A percentile compares a stretch with the other conserved stretches of the same genome.
Evolutionary conservation across 2,797 vertebrate genomes (phyloP).

Genomic region (Xenops minutus): DNA sequence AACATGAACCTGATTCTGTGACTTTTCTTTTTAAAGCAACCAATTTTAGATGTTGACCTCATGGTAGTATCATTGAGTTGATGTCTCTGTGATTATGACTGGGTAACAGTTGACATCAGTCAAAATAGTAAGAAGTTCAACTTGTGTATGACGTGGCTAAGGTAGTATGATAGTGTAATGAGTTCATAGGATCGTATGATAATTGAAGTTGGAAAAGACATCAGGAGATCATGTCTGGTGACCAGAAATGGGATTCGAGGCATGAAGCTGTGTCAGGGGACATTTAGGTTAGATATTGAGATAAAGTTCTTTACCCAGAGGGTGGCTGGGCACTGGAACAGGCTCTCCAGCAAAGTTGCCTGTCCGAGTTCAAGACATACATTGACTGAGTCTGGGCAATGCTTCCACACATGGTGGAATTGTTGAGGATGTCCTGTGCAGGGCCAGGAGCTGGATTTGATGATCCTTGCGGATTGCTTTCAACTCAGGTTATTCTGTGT

Average conservation of each 20-base stretch:
- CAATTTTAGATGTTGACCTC: not conserved
- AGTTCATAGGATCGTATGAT: not conserved
- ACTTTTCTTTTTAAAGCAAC: not conserved
- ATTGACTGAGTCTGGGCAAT: accelerated
- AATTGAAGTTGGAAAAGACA: not conserved
- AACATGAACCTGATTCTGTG: not conserved
- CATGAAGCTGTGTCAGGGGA: not conserved
- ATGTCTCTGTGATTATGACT: not conserved
- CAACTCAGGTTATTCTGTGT: not conserved
- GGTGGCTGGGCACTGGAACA: accelerated
- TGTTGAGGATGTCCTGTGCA: not conserved
- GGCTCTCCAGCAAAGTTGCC: not conserved
- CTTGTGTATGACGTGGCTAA: not conserved
- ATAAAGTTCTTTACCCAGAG: not conserved
- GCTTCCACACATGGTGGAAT: not conserved
- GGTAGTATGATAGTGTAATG: not conserved
- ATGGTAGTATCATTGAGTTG: not conserved
- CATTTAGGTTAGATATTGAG: not conserved
- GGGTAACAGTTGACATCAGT: not conserved
- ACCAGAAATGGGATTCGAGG: too few species aligned
- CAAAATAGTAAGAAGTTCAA: not conserved
- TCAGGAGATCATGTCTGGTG: not conserved
- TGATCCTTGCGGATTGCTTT: not conserved
- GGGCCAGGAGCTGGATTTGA: not conserved
- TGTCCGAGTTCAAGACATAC: not conserved